Base-by-base conservation (phyloP, 2,888 invertebrate species). In the Plebejus anna region DNA sequence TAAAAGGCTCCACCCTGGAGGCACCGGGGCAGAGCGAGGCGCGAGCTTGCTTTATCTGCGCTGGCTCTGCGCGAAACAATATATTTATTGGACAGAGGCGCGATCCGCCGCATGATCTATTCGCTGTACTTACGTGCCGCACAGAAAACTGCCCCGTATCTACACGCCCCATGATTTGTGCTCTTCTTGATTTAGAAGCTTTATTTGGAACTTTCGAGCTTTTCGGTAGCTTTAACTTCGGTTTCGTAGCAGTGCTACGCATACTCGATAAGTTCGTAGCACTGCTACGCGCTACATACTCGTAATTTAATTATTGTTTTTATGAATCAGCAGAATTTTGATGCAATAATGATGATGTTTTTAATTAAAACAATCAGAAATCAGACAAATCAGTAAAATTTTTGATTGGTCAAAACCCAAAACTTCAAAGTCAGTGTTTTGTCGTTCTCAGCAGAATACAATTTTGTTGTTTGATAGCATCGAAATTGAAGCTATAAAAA, bases 41-140 rank as follows among this genome's bases (percentile, higher is more conserved):
- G 92, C 90, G 92, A 92, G 93, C 90, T 90, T 91, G 92, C 93
- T 93, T 93, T 94, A 92, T 93, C 93, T 92, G 89, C 86, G 90
- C 92, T 91, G 91, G 92, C 90, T 90, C 86, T 87, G 90, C 90
- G 89, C 90, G 90, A 94, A 93, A 93, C 93, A 93, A 93, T 93
- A 93, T 94, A 94, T 94, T 93, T 92, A 93, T 93, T 93, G 92
- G 92, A 92, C 93, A 91, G 90, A 88, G 85, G 83, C 85, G 71
- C 90, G 87, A 89, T 88, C 89, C 88, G 80, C 84, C 83, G 89
- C 90, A 91, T 92, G 91, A 92, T 92, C 91, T 92, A 92, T 92
- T 88, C 87, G 80, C 88, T 86, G 85, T 85, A 84, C 86, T 85
- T 85, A 84, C 83, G 82, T 82, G 71, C 82, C 81, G 81, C 82